These are phyloP conservation scores for Antheraea pernyi DNA, from an alignment of 1,140 invertebrate genomes.

Conservation along the genomic window DNA sequence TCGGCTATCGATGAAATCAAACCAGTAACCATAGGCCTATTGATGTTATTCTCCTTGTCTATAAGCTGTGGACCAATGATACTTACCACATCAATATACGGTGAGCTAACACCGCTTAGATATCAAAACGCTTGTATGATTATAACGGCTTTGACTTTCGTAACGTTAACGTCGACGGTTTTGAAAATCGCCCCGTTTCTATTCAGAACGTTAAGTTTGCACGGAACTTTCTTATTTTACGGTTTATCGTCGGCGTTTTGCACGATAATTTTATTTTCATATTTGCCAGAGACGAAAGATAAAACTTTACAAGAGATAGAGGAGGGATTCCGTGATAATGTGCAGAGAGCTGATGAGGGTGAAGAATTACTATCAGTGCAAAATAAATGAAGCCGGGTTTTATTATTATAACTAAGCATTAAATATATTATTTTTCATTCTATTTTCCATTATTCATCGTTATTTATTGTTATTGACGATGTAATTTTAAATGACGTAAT, in stretches of 20 bases:
- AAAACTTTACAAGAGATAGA: conserved; percentile 18
- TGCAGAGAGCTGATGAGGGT: background rate
- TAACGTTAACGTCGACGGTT: too few species aligned
- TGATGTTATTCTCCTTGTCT: conserved; percentile 18
- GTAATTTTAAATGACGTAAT: too few species aligned
- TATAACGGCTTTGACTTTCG: background rate
- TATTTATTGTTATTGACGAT: too few species aligned
- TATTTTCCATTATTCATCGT: too few species aligned
- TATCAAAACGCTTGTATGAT: conserved; percentile 18
- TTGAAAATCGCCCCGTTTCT: conserved; percentile 5
- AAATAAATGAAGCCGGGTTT: background rate
- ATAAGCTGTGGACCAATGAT: conserved; percentile 24
- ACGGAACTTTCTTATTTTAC: conserved; percentile 29
- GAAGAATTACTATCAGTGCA: background rate
- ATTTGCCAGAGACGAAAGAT: conserved; percentile 15
- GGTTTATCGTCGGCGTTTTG: conserved; percentile 17
- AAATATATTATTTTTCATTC: too few species aligned
- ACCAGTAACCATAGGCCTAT: background rate
- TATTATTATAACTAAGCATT: too few species aligned
- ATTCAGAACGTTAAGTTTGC: conserved; percentile 21
- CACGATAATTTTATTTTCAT: conserved; percentile 18
- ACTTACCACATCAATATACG: conserved; percentile 16
- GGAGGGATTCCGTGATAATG: background rate
- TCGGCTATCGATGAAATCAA: conserved; percentile 27
- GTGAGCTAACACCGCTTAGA: background rate